Percentiles rank a stretch among this genome's conserved stretches.
These are phyloP conservation scores for Hirtodrosophila cameraria DNA, from an alignment of 2,888 invertebrate genomes.

Conservation along the genomic window DNA sequence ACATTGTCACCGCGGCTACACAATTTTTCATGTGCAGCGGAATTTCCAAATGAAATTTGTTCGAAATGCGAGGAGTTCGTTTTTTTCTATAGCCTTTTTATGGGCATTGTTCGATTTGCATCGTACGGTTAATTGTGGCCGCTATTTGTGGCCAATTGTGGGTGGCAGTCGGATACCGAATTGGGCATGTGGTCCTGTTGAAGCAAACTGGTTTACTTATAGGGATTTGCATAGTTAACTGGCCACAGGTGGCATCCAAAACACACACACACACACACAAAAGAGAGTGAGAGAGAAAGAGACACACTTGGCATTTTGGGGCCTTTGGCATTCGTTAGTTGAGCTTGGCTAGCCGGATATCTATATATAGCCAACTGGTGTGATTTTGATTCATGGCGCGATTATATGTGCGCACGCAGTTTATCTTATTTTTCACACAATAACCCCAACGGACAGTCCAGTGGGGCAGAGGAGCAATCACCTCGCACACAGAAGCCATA, in stretches of 20 bases:
- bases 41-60: slow-evolving; percentile 51
- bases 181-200: slow-evolving; percentile 47
- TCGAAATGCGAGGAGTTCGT: slow-evolving; percentile 16
- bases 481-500: slow-evolving; percentile 57
- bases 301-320: slow-evolving; percentile 1
- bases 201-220: slow-evolving; percentile 47
- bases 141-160: slow-evolving; percentile 74
- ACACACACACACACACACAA: neutral
- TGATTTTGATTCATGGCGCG: slow-evolving; percentile 83
- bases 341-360: slow-evolving; percentile 70
- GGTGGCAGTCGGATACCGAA: slow-evolving; percentile 65
- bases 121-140: slow-evolving; percentile 77
- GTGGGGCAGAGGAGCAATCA: slow-evolving; percentile 2
- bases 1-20: slow-evolving; percentile 56
- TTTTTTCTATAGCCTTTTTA: slow-evolving; percentile 35
- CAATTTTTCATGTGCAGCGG: slow-evolving; percentile 55
- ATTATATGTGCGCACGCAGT: slow-evolving; percentile 83
- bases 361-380: slow-evolving; percentile 79
- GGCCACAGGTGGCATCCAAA: slow-evolving; percentile 49
- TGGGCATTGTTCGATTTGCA: slow-evolving; percentile 77
- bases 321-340: slow-evolving; percentile 60
- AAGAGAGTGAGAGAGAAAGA: neutral
- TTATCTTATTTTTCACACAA: slow-evolving; percentile 79
- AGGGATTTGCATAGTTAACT: slow-evolving; percentile 53
- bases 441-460: slow-evolving; percentile 54